These are phyloP conservation scores for Trypoxylus dichotomus DNA, from an alignment of 1,140 invertebrate genomes.

Conservation along the genomic window DNA sequence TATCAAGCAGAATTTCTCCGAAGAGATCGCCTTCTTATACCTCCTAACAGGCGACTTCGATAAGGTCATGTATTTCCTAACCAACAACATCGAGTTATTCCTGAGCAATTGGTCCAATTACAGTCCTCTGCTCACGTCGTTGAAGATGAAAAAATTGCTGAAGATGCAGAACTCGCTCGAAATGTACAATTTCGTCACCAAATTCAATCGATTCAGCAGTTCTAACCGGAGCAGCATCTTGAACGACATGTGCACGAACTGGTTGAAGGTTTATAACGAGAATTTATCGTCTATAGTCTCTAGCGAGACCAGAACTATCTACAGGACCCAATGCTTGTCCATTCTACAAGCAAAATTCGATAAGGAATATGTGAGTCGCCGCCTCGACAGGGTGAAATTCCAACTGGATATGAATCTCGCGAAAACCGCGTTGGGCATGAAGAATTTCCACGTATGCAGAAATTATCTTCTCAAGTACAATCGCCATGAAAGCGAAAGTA, in stretches of 20 bases:
- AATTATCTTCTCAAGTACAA: constrained; percentile 44
- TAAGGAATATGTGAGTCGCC: constrained; percentile 10
- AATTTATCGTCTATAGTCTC: constrained; percentile 7
- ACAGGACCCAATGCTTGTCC: constrained; percentile 41
- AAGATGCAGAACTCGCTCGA: constrained; percentile 47
- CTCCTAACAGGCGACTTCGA: constrained; percentile 43
- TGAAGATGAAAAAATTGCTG: constrained; percentile 50
- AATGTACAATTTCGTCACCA: constrained; percentile 27
- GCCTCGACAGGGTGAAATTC: constrained; percentile 33
- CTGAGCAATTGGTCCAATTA: constrained; percentile 56
- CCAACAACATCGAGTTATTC: constrained; percentile 49
- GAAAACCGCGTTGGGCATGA: constrained; percentile 51
- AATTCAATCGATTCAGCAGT: constrained; percentile 4
- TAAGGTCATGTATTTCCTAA: constrained; percentile 43
- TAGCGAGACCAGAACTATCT: constrained; percentile 41
- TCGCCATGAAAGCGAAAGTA: neutral
- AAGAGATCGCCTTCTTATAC: constrained; percentile 54
- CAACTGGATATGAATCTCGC: constrained; percentile 49
- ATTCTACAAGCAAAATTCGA: constrained; percentile 34
- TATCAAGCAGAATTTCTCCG: constrained; percentile 52
- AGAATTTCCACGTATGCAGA: constrained; percentile 53
- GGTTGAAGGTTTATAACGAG: constrained; percentile 24
- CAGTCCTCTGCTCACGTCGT: constrained; percentile 52
- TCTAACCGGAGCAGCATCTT: constrained; percentile 18
- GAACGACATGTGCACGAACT: constrained; percentile 28